phyloP scores from a whole-genome alignment of 2,113 vertebrate genomes.

The Prunella fulvescens region DNA sequence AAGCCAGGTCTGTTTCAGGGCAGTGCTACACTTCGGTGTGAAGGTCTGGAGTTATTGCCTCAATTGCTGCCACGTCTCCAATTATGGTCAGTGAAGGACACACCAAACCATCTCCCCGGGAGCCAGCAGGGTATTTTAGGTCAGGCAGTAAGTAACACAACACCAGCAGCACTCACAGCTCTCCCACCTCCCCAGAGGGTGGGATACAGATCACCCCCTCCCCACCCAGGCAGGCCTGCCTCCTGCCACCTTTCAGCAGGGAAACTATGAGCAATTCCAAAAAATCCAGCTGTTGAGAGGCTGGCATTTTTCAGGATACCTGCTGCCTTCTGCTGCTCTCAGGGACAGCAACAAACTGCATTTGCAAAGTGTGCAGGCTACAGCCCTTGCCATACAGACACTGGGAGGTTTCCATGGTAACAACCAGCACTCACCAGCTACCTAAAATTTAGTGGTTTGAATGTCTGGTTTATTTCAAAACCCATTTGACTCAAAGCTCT shows the following conservation, averaged over 20 bases:
- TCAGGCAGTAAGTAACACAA: neutral
- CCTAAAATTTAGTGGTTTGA: neutral
- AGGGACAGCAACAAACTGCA: neutral
- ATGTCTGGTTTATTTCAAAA: neutral
- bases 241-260: neutral
- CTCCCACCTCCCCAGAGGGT: neutral
- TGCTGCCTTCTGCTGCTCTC: neutral
- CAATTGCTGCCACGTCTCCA: fast-evolving
- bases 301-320: neutral
- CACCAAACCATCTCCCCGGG: fast-evolving
- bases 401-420: neutral
- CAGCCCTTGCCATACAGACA: neutral
- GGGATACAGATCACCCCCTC: neutral
- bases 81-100: neutral
- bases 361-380: neutral
- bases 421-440: neutral
- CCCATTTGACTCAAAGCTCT: neutral
- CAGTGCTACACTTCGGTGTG: fast-evolving
- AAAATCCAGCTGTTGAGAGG: fast-evolving
- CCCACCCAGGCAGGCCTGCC: fast-evolving
- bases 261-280: fast-evolving
- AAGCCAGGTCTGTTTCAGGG: fast-evolving
- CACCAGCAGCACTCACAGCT: fast-evolving
- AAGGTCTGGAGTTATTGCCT: neutral
- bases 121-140: neutral